Evolutionary conservation across 2,888 invertebrate species (phyloP), one percentile per base, ranked within the genome.

Genomic region (Caenorhabditis sp.): DNA sequence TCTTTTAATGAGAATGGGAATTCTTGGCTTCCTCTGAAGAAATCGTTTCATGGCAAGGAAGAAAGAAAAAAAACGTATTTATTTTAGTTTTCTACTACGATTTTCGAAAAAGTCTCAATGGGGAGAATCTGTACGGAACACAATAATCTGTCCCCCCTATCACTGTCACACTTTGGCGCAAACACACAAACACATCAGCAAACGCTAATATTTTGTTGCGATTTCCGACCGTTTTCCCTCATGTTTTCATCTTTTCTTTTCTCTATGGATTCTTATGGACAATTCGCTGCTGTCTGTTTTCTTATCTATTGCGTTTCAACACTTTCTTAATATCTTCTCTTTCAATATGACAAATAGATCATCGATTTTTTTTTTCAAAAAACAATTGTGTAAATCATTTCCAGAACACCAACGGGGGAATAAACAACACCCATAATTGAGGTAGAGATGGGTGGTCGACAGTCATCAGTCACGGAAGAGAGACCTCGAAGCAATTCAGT

Each of bases 401-500:
- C 28, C 56, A 72, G 59, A 74, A 54, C 51, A 24, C 24, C 14
- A 41, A 28, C 63, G 66, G 74, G 74, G 74, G 74, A 44, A 61
- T 31, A 31, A 51, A 47, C 1, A 28, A 26, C 26, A 12, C 47
- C 28, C 14, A 47, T 19, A 19, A 47, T 47, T 47, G 47, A n/a
- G 38, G 38, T 10, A 38, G 63, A 56, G 59, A 88, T 88, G 88
- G 88, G 88, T 54, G 88, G 85, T 58, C 86, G 88, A 72, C 88
- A 88, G 69, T 88, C 88, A 56, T 80, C 86, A 26, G 86, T 86
- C 66, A 59, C 82, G 28, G 88, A 88, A 56, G 87, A 88, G 28
- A 76, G 88, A 70, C 87, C 85, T 51, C 69, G 88, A 64, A 85
- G 87, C 49, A 88, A 85, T 74, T 88, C 88, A 10, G 85, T 88